Evolutionary conservation across 2,113 vertebrate species (phyloP).

Genomic region (Micromys minutus): DNA sequence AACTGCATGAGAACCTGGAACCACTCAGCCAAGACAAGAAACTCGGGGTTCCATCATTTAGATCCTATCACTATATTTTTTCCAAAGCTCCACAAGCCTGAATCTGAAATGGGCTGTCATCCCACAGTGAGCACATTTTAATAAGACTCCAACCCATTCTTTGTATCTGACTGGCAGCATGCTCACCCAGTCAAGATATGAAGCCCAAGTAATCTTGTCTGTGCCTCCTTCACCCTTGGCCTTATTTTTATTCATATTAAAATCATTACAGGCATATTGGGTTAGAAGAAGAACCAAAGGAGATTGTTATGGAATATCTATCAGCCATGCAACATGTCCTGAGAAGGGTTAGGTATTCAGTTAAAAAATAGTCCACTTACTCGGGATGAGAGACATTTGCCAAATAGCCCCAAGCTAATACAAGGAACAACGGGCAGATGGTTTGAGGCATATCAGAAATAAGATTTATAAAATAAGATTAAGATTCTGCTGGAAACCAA

Average conservation of each 20-base stretch:
- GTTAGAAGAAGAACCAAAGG: conserved; percentile 47
- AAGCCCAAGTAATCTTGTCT: background rate
- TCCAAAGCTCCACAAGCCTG: conserved; percentile 54
- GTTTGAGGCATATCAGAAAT: conserved; percentile 78
- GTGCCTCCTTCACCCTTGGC: background rate
- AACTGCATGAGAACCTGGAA: background rate
- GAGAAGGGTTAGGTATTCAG: conserved; percentile 57
- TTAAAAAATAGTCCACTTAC: conserved; percentile 71
- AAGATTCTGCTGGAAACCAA: conserved; percentile 70
- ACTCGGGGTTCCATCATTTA: conserved; percentile 34
- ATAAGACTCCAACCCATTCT: background rate
- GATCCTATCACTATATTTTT: conserved; percentile 46
- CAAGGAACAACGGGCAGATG: conserved; percentile 75
- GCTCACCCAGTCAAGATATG: conserved; percentile 9
- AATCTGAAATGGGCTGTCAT: conserved; percentile 68
- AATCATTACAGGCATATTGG: conserved; percentile 8
- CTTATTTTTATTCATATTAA: conserved; percentile 47
- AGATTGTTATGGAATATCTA: conserved; percentile 62
- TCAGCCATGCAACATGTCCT: conserved; percentile 69
- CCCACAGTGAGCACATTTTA: background rate
- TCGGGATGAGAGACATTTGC: conserved; percentile 71
- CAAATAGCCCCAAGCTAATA: conserved; percentile 75
- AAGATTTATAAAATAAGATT: conserved; percentile 76
- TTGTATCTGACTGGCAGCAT: background rate
- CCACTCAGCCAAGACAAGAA: background rate